These are phyloP conservation scores for Sicus ferrugineus DNA, from an alignment of 2,888 invertebrate species.

Conservation along the genomic window DNA sequence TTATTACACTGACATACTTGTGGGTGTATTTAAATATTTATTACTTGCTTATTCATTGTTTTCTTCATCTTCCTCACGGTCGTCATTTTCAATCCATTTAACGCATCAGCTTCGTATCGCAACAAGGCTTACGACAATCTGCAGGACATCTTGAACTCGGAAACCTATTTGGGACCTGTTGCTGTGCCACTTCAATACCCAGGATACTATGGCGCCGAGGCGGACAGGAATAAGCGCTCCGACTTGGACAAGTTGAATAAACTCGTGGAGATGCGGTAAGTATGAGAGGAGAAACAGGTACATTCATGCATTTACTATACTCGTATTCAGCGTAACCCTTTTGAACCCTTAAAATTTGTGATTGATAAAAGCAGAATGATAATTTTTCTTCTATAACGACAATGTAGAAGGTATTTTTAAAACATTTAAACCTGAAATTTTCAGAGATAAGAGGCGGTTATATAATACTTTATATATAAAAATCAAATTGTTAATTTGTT, in stretches of 20 bases:
- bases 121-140: slow-evolving; percentile 63
- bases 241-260: slow-evolving; percentile 55
- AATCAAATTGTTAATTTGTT: too few relatives aligned
- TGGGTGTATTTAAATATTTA: neutral
- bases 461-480: too few relatives aligned
- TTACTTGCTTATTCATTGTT: neutral
- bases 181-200: slow-evolving; percentile 58
- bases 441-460: too few relatives aligned
- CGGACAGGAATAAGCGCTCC: slow-evolving; percentile 62
- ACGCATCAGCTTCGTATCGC: slow-evolving; percentile 46
- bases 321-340: too few relatives aligned
- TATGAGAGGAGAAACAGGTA: slow-evolving; percentile 14
- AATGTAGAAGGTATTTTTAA: too few relatives aligned
- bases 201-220: slow-evolving; percentile 54
- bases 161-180: slow-evolving; percentile 60
- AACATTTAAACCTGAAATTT: too few relatives aligned
- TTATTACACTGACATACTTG: neutral
- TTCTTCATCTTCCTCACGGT: slow-evolving; percentile 7
- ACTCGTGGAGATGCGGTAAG: slow-evolving; percentile 60
- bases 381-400: too few relatives aligned
- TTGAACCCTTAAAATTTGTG: too few relatives aligned
- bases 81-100: slow-evolving; percentile 8
- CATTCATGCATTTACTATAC: neutral
- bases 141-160: slow-evolving; percentile 61
- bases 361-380: too few relatives aligned